A percentile compares a stretch with the other conserved stretches of the same genome.
These are phyloP conservation scores for Halcyon leucocephala DNA, from an alignment of 2,797 vertebrate genomes.

Conservation along the genomic window DNA sequence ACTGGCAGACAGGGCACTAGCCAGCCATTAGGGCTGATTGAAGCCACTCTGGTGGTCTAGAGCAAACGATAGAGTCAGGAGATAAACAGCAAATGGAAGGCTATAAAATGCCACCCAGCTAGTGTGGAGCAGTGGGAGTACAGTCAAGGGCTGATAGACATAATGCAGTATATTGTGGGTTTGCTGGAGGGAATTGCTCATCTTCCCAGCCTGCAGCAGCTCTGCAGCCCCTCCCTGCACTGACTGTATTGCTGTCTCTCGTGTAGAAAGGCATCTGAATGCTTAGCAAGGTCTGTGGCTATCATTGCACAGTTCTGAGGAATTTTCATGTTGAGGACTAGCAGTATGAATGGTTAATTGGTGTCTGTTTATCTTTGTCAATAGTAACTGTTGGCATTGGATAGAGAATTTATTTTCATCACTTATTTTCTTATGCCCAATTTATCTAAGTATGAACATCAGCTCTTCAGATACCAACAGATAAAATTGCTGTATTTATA, in stretches of 20 bases:
- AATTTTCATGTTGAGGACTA: background rate
- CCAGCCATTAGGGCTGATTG: background rate
- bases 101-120: slow-evolving; percentile 28
- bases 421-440: background rate
- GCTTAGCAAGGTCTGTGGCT: background rate
- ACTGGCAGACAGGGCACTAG: background rate
- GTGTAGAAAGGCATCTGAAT: rapidly evolving
- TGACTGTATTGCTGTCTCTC: background rate
- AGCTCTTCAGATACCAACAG: background rate
- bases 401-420: background rate
- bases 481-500: background rate
- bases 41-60: background rate
- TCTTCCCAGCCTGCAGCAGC: background rate
- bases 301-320: background rate
- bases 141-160: background rate
- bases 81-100: background rate
- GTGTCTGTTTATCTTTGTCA: background rate
- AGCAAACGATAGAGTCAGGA: background rate
- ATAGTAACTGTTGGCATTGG: background rate
- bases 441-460: background rate
- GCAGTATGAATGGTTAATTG: background rate
- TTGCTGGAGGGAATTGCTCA: background rate
- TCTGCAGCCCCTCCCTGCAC: background rate
- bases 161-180: background rate
- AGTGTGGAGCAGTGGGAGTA: background rate